A percentile compares a stretch with the other conserved stretches of the same genome.
Evolutionary conservation across 1,140 invertebrate genomes (phyloP).

Genomic region (Magallana ariakensis): DNA sequence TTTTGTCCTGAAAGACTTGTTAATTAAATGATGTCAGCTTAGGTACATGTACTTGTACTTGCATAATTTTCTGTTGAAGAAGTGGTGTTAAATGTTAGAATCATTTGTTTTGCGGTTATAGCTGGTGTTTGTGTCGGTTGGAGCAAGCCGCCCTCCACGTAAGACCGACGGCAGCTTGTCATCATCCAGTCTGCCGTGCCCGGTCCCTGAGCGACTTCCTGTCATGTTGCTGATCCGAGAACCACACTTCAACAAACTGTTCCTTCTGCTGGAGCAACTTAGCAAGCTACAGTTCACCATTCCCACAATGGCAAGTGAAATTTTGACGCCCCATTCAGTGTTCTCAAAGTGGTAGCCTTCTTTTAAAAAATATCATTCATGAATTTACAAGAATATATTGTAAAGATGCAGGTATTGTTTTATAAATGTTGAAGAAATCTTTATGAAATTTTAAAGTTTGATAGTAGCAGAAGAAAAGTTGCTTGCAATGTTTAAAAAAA

Average conservation of each 20-base stretch:
- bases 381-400: neutral
- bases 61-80: no score
- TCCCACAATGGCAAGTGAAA: constrained; percentile 79
- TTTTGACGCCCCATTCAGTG: neutral
- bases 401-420: neutral
- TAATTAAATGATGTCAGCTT: no score
- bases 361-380: no score
- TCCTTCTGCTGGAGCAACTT: constrained; percentile 92
- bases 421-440: no score
- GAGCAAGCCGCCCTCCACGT: constrained; percentile 87
- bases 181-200: constrained; percentile 82
- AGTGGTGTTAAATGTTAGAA: no score
- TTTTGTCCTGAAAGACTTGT: no score
- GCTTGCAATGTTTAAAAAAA: no score
- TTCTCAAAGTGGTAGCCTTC: no score
- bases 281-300: constrained; percentile 85
- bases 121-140: constrained; percentile 93
- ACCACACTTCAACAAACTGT: constrained; percentile 93
- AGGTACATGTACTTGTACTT: no score
- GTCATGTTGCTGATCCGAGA: constrained; percentile 91
- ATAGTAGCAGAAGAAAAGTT: no score
- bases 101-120: constrained; percentile 75
- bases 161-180: constrained; percentile 79
- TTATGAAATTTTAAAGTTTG: no score
- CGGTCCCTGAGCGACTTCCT: constrained; percentile 89